A percentile compares a stretch with the other conserved stretches of the same genome.
Conservation (phyloP, 2,888 invertebrate genomes). For the Xylota sylvarum region DNA sequence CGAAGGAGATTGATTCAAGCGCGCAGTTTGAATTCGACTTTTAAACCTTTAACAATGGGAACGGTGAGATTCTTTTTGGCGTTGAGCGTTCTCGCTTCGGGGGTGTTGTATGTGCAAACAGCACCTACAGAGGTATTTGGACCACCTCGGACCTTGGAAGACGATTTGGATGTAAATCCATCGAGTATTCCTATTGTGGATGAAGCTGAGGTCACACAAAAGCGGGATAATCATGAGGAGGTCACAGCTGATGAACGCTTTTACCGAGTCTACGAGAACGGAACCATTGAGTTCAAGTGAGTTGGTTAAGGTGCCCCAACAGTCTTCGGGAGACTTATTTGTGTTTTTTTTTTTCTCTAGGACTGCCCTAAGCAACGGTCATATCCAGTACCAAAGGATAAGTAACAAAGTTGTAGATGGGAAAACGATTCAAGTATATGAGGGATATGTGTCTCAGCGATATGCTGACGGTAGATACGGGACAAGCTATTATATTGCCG, state of each 20-base stretch:
- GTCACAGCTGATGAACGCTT: slow-evolving; percentile 42
- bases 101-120: slow-evolving; percentile 16
- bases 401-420: slow-evolving; percentile 54
- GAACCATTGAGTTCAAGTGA: slow-evolving; percentile 70
- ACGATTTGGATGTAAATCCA: slow-evolving; percentile 32
- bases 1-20: slow-evolving; percentile 45
- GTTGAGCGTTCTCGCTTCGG: slow-evolving; percentile 27
- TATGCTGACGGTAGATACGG: slow-evolving; percentile 63
- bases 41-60: slow-evolving; percentile 58
- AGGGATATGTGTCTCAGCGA: slow-evolving; percentile 52
- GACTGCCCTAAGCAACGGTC: slow-evolving; percentile 66
- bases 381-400: slow-evolving; percentile 69
- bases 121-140: slow-evolving; percentile 54
- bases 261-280: slow-evolving; percentile 50
- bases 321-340: neutral
- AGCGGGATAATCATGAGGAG: neutral
- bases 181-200: neutral
- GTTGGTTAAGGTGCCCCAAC: neutral
- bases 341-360: slow-evolving; percentile 9
- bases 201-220: neutral
- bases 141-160: slow-evolving; percentile 42
- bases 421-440: slow-evolving; percentile 49
- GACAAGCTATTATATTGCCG: slow-evolving; percentile 63
- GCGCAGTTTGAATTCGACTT: slow-evolving; percentile 59
- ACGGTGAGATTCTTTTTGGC: slow-evolving; percentile 4